phyloP scores from a whole-genome alignment of 2,113 vertebrate genomes.

The Gorsachius goisagi region DNA sequence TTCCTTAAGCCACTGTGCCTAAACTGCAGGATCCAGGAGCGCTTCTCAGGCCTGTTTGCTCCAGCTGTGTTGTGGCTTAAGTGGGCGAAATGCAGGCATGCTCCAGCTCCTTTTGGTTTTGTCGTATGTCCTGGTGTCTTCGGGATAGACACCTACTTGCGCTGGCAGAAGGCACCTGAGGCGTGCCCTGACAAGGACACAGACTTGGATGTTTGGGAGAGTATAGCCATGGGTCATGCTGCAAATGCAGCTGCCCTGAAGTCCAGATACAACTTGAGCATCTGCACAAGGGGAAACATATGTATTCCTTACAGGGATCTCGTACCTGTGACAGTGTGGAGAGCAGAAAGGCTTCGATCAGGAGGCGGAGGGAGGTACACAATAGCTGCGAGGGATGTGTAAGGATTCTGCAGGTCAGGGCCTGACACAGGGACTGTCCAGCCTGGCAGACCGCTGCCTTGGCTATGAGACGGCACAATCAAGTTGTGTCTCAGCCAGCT shows the following conservation, averaged over 20 bases:
- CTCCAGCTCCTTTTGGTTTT: not conserved
- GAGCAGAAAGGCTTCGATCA: not conserved
- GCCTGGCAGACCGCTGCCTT: not conserved
- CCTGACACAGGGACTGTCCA: not conserved
- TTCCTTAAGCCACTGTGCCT: not conserved
- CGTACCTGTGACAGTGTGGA: rapidly evolving
- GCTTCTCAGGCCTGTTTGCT: not conserved
- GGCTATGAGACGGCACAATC: not conserved
- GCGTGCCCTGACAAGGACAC: not conserved
- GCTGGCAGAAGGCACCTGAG: not conserved
- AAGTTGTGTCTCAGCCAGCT: not conserved
- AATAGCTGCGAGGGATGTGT: rapidly evolving
- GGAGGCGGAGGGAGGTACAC: not conserved
- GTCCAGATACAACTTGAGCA: not conserved
- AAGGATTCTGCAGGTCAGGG: too few relatives aligned
- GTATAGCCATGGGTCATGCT: rapidly evolving
- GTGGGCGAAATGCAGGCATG: not conserved
- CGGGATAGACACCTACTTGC: rapidly evolving
- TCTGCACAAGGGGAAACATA: rapidly evolving
- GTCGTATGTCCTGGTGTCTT: not conserved
- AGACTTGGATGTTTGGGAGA: not conserved
- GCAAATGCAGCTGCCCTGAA: not conserved
- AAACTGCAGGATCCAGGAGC: not conserved
- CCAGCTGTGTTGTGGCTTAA: not conserved
- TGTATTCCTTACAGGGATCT: not conserved